Conservation (phyloP, 1,140 invertebrate species). For the Trichogramma pretiosum region DNA sequence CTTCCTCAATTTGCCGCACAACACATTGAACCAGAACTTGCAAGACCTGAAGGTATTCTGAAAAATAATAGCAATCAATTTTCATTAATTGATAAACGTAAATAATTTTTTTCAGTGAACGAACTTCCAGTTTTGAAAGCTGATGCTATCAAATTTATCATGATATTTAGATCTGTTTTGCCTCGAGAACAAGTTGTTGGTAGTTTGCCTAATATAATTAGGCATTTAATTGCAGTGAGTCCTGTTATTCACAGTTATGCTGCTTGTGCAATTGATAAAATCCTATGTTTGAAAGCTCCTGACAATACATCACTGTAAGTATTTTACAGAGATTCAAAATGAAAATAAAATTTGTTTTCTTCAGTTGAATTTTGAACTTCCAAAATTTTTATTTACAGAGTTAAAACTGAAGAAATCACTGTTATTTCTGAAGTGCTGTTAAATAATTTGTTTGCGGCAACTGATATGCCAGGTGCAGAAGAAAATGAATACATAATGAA, state of each 20-base stretch:
- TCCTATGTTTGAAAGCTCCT: constrained; percentile 63
- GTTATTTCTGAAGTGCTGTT: constrained; percentile 61
- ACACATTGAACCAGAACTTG: constrained; percentile 80
- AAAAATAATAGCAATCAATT: constrained; percentile 1
- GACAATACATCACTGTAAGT: constrained; percentile 50
- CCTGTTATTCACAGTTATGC: constrained; percentile 92
- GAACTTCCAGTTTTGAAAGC: constrained; percentile 86
- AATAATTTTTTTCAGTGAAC: constrained; percentile 56
- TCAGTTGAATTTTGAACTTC: constrained; percentile 7
- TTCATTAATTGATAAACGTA: constrained; percentile 2
- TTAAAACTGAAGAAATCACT: constrained; percentile 50
- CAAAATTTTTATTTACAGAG: constrained; percentile 41
- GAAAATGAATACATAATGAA: constrained; percentile 99
- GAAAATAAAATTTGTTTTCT: too few relatives aligned
- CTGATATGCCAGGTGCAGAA: constrained; percentile 63
- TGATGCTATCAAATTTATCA: constrained; percentile 91
- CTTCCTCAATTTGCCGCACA: constrained; percentile 77
- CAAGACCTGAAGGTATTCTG: constrained; percentile 61
- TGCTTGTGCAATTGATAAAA: constrained; percentile 82
- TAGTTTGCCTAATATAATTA: constrained; percentile 67
- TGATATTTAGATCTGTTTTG: constrained; percentile 87
- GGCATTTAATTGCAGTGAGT: constrained; percentile 63
- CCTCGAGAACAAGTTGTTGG: constrained; percentile 67
- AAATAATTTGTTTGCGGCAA: constrained; percentile 62
- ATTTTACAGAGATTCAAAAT: constrained; percentile 13